These are phyloP conservation scores for Odontesthes bonariensis DNA, from an alignment of 2,113 vertebrate species.

Conservation along the genomic window DNA sequence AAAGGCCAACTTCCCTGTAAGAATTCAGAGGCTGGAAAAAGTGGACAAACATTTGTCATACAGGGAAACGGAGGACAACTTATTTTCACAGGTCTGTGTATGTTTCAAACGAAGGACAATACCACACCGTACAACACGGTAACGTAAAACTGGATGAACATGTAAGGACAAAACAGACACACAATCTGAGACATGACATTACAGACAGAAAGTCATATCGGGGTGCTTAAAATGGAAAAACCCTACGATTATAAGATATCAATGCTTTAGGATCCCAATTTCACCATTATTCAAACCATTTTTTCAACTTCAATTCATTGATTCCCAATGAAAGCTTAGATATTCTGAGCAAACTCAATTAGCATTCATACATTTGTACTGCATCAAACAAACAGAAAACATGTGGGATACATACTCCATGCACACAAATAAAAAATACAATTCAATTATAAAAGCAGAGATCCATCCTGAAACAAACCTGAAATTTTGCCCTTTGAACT, in stretches of 20 bases:
- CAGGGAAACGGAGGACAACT: not conserved
- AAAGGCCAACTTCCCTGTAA: constrained; percentile 9
- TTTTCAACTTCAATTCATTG: not conserved
- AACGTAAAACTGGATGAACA: not conserved
- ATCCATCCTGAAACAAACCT: not conserved
- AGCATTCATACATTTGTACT: not conserved
- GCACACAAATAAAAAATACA: not conserved
- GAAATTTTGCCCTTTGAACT: constrained; percentile 13
- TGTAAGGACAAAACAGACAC: not conserved
- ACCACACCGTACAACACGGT: not conserved
- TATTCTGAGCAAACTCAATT: constrained; percentile 3
- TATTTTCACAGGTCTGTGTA: not conserved
- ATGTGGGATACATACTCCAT: not conserved
- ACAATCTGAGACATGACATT: not conserved
- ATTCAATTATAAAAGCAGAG: not conserved
- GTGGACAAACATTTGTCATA: not conserved
- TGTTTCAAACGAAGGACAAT: not conserved
- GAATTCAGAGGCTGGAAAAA: not conserved
- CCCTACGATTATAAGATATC: no score
- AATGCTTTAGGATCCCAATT: constrained; percentile 1
- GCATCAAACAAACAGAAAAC: not conserved
- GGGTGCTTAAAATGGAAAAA: not conserved
- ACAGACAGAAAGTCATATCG: not conserved
- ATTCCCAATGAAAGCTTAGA: constrained; percentile 3
- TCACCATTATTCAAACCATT: not conserved